Conservation (phyloP, 2,113 vertebrate species). For the Phaethornis superciliosus region DNA sequence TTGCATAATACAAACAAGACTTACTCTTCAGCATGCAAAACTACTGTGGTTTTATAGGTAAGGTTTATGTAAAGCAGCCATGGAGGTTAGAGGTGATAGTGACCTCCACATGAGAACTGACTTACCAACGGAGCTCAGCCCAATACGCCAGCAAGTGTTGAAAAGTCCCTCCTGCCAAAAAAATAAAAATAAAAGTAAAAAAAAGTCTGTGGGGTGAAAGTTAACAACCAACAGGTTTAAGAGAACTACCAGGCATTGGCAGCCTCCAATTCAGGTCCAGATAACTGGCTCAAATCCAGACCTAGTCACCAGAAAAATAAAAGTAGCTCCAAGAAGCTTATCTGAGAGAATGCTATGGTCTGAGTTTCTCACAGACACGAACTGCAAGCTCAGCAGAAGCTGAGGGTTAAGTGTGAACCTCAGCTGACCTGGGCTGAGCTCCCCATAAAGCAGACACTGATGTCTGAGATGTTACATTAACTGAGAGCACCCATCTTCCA, state of each 20-base stretch:
- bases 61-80: slow-evolving; percentile 10
- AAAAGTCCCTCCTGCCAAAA: background rate
- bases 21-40: slow-evolving; percentile 32
- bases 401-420: background rate
- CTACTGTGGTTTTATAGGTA: slow-evolving; percentile 23
- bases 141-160: background rate
- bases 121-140: background rate
- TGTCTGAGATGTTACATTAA: background rate
- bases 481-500: background rate
- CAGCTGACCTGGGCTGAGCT: background rate
- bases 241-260: background rate
- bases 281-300: background rate
- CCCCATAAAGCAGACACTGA: background rate
- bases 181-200: background rate
- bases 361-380: background rate
- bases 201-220: background rate
- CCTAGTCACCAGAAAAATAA: background rate
- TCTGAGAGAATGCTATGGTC: background rate
- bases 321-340: background rate
- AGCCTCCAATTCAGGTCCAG: background rate
- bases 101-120: background rate
- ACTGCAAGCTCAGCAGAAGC: background rate
- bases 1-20: background rate
- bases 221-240: background rate
- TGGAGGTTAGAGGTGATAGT: background rate